Conservation (phyloP, 2,888 invertebrate species). For the Cataglyphis cursor region DNA sequence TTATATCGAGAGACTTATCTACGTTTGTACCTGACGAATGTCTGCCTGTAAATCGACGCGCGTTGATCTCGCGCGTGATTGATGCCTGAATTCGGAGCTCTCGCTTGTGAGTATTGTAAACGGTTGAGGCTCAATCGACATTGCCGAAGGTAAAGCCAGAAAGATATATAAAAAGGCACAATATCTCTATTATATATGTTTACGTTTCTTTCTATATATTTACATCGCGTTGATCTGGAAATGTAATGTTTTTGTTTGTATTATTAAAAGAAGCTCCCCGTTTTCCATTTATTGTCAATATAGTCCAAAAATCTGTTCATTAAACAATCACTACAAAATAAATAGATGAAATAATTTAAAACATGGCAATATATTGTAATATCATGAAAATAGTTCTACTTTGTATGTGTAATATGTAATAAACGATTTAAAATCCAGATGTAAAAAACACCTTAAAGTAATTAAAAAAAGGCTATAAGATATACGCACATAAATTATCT, state of each 20-base stretch:
- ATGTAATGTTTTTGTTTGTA: background rate
- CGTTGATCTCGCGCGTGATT: slow-evolving; percentile 43
- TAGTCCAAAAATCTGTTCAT: background rate
- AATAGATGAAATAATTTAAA: background rate
- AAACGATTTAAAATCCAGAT: background rate
- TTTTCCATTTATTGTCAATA: background rate
- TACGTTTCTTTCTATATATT: background rate
- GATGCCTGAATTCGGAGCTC: slow-evolving; percentile 24
- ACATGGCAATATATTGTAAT: background rate
- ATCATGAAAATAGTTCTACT: background rate
- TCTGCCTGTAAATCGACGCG: slow-evolving; percentile 1
- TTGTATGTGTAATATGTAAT: background rate
- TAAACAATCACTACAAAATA: background rate
- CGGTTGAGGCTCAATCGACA: background rate
- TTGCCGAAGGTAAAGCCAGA: slow-evolving; percentile 14
- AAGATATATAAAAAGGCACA: background rate
- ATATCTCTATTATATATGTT: slow-evolving; percentile 8
- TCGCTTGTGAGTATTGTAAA: slow-evolving; percentile 26
- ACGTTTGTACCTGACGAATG: slow-evolving; percentile 18
- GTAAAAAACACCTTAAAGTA: background rate
- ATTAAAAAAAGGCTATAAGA: slow-evolving; percentile 1
- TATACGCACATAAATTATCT: background rate
- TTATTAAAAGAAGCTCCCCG: background rate
- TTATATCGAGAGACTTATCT: background rate
- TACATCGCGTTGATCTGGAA: background rate